phyloP scores from a whole-genome alignment of 2,888 invertebrate species.

The Selenia dentaria region DNA sequence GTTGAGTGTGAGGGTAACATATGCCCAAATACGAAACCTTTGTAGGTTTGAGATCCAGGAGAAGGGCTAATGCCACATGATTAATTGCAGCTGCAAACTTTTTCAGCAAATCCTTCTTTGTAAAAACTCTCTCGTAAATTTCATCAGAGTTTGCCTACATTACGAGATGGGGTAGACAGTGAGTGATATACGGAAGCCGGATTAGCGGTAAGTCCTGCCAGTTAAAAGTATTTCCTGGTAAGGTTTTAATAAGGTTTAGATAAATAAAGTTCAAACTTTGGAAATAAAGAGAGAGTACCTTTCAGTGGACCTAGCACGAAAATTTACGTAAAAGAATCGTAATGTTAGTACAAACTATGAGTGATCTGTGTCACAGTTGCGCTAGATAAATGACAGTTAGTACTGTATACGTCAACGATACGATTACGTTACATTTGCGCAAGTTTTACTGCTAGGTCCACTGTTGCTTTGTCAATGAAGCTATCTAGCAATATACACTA shows the following conservation, averaged over 20 bases:
- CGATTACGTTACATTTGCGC: too few species aligned
- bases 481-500: too few species aligned
- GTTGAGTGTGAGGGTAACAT: background rate
- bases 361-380: too few species aligned
- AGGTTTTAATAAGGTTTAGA: background rate
- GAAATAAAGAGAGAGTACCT: too few species aligned
- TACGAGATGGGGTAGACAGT: constrained; percentile 33
- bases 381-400: too few species aligned
- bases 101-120: constrained; percentile 29
- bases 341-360: too few species aligned
- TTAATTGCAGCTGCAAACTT: constrained; percentile 45
- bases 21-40: constrained; percentile 10
- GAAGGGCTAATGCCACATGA: constrained; percentile 47
- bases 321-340: too few species aligned
- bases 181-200: constrained; percentile 31
- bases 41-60: constrained; percentile 33
- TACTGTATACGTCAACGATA: too few species aligned
- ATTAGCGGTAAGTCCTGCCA: constrained; percentile 14
- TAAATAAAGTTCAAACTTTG: too few species aligned
- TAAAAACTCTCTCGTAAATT: constrained; percentile 39
- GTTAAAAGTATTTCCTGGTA: constrained; percentile 1
- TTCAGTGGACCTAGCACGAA: too few species aligned
- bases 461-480: too few species aligned
- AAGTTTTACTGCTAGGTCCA: too few species aligned
- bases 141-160: constrained; percentile 39